Conservation (phyloP, 2,888 invertebrate species). For the Epinotia ramella region DNA sequence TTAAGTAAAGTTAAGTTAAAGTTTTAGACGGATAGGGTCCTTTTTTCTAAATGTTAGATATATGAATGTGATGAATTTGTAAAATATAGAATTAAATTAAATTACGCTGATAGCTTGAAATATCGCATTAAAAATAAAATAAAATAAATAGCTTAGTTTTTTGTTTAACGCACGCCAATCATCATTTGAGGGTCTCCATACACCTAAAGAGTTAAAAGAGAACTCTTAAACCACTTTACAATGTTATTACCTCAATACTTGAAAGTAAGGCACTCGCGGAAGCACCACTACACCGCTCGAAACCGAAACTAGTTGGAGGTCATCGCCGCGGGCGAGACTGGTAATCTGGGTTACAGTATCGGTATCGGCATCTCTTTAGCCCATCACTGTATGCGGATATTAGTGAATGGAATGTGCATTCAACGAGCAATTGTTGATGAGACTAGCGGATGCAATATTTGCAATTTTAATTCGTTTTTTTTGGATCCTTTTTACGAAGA, state of each 20-base stretch:
- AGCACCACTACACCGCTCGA: background rate
- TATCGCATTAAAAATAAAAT: too few relatives aligned
- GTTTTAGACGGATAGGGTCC: too few relatives aligned
- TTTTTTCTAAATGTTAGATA: too few relatives aligned
- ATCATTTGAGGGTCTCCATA: background rate
- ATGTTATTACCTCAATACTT: background rate
- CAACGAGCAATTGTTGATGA: background rate
- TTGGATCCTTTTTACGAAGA: too few relatives aligned
- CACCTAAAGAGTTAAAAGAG: background rate
- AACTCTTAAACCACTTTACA: constrained; percentile 1
- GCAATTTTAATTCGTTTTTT: background rate
- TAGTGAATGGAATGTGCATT: constrained; percentile 3
- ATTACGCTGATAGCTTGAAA: too few relatives aligned
- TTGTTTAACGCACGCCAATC: background rate
- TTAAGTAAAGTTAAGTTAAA: too few relatives aligned
- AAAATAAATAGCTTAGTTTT: background rate
- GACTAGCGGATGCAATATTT: background rate
- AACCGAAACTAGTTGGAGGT: constrained; percentile 37
- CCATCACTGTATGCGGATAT: background rate
- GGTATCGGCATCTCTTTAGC: constrained; percentile 4
- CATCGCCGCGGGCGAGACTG: constrained; percentile 28
- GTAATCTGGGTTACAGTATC: constrained; percentile 21
- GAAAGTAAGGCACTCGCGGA: constrained; percentile 25
- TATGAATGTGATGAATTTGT: too few relatives aligned
- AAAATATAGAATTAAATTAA: too few relatives aligned